A percentile compares a stretch with the other conserved stretches of the same genome.
Conservation (phyloP, 2,888 invertebrate species). For the Atherix ibis region DNA sequence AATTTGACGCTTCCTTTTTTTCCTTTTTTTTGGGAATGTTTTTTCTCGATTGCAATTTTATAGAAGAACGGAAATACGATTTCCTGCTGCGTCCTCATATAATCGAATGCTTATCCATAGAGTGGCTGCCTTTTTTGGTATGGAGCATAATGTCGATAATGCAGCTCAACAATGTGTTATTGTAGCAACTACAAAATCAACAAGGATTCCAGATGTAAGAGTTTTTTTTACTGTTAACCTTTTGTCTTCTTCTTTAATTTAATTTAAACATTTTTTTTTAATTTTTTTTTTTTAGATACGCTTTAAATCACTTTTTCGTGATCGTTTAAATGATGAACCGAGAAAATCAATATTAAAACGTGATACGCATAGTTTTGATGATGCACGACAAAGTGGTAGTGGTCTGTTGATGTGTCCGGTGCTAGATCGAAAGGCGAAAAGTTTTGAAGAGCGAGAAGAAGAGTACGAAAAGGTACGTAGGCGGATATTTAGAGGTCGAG, state of each 20-base stretch:
- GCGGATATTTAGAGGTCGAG: constrained; percentile 53
- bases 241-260: background rate
- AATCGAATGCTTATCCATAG: constrained; percentile 93
- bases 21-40: too few species aligned
- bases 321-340: constrained; percentile 46
- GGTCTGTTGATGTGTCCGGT: constrained; percentile 40
- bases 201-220: constrained; percentile 31
- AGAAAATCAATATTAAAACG: constrained; percentile 71
- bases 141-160: constrained; percentile 85
- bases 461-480: constrained; percentile 74
- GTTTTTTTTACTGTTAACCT: background rate
- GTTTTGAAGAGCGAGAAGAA: constrained; percentile 82
- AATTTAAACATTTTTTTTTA: background rate
- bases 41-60: too few species aligned
- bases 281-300: constrained; percentile 34
- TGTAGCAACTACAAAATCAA: constrained; percentile 55
- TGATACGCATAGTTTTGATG: constrained; percentile 66
- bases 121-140: constrained; percentile 82
- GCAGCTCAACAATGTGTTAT: constrained; percentile 63
- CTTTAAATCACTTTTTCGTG: constrained; percentile 54
- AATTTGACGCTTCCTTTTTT: background rate
- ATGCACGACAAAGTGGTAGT: constrained; percentile 34
- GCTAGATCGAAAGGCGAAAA: constrained; percentile 57
- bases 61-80: constrained; percentile 63
- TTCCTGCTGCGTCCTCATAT: constrained; percentile 89